Evolutionary conservation across 2,888 invertebrate genomes (phyloP).

Genomic region (Drosophila koepferae): DNA sequence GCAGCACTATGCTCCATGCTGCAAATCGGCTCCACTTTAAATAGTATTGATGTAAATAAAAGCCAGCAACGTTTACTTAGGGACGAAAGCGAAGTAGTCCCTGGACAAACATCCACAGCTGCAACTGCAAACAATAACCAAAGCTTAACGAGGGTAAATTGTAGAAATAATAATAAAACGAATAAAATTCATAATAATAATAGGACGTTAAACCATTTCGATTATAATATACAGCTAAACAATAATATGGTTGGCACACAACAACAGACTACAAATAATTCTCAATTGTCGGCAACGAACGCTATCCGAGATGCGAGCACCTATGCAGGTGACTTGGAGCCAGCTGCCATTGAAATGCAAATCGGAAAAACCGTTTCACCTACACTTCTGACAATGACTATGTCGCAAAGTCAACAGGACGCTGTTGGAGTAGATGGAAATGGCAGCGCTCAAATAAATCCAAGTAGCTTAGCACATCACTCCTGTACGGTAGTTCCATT

Average conservation of each 20-base stretch:
- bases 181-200: constrained; percentile 1
- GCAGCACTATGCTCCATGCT: constrained; percentile 18
- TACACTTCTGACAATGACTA: constrained; percentile 7
- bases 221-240: constrained; percentile 26
- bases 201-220: constrained; percentile 1
- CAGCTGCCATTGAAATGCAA: constrained; percentile 21
- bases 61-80: background rate
- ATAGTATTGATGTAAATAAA: constrained; percentile 1
- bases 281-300: constrained; percentile 28
- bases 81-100: background rate
- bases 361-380: constrained; percentile 29
- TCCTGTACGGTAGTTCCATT: constrained; percentile 33
- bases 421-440: constrained; percentile 5
- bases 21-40: background rate
- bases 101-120: background rate
- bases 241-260: constrained; percentile 76
- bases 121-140: background rate
- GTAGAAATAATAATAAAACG: constrained; percentile 3
- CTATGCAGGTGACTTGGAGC: constrained; percentile 27
- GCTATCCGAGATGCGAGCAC: constrained; percentile 34
- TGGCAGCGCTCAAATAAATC: constrained; percentile 19
- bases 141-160: background rate
- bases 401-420: constrained; percentile 22
- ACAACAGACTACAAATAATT: constrained; percentile 45
- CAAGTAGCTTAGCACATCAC: constrained; percentile 32